Evolutionary conservation across 2,888 invertebrate genomes (phyloP).

Genomic region (Sthenelais limicola): DNA sequence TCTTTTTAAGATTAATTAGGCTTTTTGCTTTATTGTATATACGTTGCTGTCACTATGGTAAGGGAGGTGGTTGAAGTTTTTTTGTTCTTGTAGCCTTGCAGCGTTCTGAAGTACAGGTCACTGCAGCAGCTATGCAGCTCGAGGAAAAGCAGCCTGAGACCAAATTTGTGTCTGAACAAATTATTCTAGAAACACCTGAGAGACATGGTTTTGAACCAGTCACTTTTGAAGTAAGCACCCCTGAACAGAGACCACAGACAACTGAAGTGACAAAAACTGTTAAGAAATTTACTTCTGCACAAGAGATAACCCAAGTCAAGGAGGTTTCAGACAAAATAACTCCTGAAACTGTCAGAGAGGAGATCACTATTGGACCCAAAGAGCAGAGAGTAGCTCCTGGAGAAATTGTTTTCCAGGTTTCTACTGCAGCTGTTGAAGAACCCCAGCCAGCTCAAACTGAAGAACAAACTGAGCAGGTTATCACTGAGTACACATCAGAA

Average conservation of each 20-base stretch:
- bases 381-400: constrained; percentile 39
- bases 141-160: constrained; percentile 23
- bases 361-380: constrained; percentile 17
- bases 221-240: constrained; percentile 15
- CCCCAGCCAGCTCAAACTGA: constrained; percentile 36
- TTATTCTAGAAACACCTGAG: constrained; percentile 21
- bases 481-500: constrained; percentile 33
- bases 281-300: background rate
- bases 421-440: background rate
- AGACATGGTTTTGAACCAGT: constrained; percentile 16
- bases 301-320: constrained; percentile 12
- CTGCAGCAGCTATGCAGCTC: background rate
- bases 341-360: constrained; percentile 38
- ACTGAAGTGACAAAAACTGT: constrained; percentile 32
- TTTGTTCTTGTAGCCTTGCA: constrained; percentile 30
- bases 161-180: constrained; percentile 17
- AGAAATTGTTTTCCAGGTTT: constrained; percentile 34
- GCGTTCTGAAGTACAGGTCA: constrained; percentile 19
- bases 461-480: constrained; percentile 30
- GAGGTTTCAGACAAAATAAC: constrained; percentile 5
- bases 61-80: constrained; percentile 18
- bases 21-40: background rate
- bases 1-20: no score
- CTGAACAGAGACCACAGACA: constrained; percentile 8
- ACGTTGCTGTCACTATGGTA: background rate